Base-by-base conservation (phyloP, 2,888 invertebrate species). In the Erebia aethiops region DNA sequence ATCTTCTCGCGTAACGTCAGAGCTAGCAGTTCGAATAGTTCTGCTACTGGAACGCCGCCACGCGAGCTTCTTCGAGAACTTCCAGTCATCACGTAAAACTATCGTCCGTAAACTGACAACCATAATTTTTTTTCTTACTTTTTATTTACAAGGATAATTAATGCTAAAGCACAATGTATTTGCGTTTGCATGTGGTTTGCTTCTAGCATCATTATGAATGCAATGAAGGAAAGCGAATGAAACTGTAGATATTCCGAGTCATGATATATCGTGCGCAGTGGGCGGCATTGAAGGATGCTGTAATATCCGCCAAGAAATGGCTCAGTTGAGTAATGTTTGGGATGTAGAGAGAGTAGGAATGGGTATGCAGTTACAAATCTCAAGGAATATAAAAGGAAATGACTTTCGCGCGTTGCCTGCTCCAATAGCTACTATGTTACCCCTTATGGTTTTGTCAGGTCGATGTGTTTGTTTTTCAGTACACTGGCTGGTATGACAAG, bases 261-360 rank as follows among this genome's bases (percentile, higher is more conserved):
- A 79, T 46, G 46, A 46, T 88, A 85, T 83, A 87, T 88, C 87
- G 87, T 78, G 80, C 76, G 71, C 78, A 74, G 75, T 73, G 76
- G 80, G 85, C 84, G 84, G 84, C 83, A 81, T 82, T 90, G 91
- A 91, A 83, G 83, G 89, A 91, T 91, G 86, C 81, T 82, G 84
- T 87, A 90, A 91, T 91, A 91, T 91, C 91, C 90, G 89, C 83
- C 77, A 77, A 80, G 84, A 82, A 89, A 89, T 87, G 81, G 85
- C 80, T 81, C 76, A 71, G 71, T 71, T 75, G 77, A 76, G 74
- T 72, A 74, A 75, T 78, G 76, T 71, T 71, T 71, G 67, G 69
- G 74, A 71, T 73, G 75, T 75, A 71, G 70, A 62, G 62, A 62
- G 75, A 72, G 75, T 74, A 67, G 62, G 62, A 74, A 74, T 74